phyloP scores from a whole-genome alignment of 2,888 invertebrate genomes.

The Pandemis heparana region DNA sequence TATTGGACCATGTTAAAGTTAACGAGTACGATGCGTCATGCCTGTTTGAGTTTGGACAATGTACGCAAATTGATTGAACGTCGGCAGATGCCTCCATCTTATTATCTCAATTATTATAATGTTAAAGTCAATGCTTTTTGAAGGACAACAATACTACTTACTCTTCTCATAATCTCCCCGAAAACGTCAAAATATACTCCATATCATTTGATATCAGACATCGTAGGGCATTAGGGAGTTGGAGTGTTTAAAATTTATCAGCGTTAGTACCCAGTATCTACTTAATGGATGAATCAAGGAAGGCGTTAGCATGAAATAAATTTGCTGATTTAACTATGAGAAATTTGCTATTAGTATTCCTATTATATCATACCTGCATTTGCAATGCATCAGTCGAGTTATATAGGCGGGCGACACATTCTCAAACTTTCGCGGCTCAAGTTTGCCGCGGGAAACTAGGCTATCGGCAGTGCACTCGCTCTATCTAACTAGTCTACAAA shows the following conservation, averaged over 20 bases:
- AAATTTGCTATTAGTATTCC: background rate
- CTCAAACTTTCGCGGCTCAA: constrained; percentile 37
- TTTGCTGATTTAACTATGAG: background rate
- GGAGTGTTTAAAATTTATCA: too few relatives aligned
- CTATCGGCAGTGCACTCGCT: constrained; percentile 44
- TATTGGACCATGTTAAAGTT: background rate
- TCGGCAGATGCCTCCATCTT: constrained; percentile 38
- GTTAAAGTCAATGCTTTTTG: background rate
- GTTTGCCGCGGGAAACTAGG: constrained; percentile 42
- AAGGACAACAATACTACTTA: too few relatives aligned
- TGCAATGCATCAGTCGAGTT: constrained; percentile 36
- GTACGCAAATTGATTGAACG: constrained; percentile 39
- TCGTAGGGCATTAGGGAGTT: too few relatives aligned
- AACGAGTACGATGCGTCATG: constrained; percentile 19
- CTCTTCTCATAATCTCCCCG: too few relatives aligned
- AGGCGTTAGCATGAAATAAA: background rate
- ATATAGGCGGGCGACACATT: constrained; percentile 41
- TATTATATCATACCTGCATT: constrained; percentile 12
- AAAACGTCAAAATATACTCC: too few relatives aligned
- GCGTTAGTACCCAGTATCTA: too few relatives aligned
- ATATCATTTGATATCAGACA: too few relatives aligned
- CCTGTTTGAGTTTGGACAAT: constrained; percentile 28
- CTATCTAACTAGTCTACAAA: constrained; percentile 43
- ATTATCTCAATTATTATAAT: constrained; percentile 9
- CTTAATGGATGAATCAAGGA: too few relatives aligned